These are phyloP conservation scores for Xiphophorus birchmanni DNA, from an alignment of 2,797 vertebrate genomes.

Conservation along the genomic window DNA sequence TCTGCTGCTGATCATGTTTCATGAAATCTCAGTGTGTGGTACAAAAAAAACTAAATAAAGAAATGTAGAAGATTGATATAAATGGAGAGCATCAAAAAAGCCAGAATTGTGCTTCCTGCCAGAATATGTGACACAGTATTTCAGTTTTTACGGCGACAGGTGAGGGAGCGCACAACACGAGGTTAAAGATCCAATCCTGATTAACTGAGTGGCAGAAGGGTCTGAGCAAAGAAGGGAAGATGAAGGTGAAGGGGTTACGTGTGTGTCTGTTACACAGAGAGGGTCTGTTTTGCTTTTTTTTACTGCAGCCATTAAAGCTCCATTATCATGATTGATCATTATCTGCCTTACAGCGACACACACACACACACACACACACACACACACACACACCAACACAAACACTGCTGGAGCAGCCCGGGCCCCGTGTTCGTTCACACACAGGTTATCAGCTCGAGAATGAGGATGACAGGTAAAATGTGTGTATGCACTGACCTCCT, in stretches of 20 bases:
- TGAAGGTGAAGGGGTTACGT: constrained; percentile 20
- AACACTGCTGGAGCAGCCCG: background rate
- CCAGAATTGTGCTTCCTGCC: constrained; percentile 36
- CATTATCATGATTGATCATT: constrained; percentile 75
- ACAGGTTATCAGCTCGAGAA: constrained; percentile 55
- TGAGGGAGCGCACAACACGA: constrained; percentile 24
- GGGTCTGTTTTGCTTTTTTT: constrained; percentile 57
- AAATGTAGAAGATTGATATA: constrained; percentile 17
- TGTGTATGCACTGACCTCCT: constrained; percentile 52
- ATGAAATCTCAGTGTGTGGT: constrained; percentile 51
- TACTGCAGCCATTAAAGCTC: constrained; percentile 74
- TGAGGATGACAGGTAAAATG: constrained; percentile 31
- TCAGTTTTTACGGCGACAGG: constrained; percentile 40
- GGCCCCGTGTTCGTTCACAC: constrained; percentile 14
- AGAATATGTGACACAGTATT: constrained; percentile 31
- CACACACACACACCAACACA: constrained; percentile 12
- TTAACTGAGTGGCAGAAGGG: constrained; percentile 47
- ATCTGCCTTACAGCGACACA: constrained; percentile 62
- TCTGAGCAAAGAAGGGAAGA: constrained; percentile 46
- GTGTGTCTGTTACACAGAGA: constrained; percentile 19
- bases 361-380: constrained; percentile 14
- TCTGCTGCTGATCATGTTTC: constrained; percentile 39
- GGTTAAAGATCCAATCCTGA: constrained; percentile 40
- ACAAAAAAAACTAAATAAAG: constrained; percentile 42
- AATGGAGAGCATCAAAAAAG: constrained; percentile 11